These are phyloP conservation scores for Aspidapion aeneum DNA, from an alignment of 2,888 invertebrate genomes.

Conservation along the genomic window DNA sequence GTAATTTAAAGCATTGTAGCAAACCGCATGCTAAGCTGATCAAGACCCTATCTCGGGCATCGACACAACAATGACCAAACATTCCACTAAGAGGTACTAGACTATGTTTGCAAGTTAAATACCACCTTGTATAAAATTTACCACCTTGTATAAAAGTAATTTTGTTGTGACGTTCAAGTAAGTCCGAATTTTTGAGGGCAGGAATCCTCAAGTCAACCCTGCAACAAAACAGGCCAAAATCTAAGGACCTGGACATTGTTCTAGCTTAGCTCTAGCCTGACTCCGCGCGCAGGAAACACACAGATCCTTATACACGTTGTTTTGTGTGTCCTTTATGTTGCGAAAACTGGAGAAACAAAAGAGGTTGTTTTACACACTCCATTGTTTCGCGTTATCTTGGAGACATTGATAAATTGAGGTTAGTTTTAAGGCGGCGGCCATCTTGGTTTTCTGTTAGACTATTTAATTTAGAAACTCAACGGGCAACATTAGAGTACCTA, in stretches of 20 bases:
- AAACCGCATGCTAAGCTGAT: too few species aligned
- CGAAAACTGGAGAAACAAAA: constrained; percentile 48
- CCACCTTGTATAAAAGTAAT: too few species aligned
- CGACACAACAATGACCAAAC: too few species aligned
- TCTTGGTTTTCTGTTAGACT: constrained; percentile 39
- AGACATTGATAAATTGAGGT: constrained; percentile 52
- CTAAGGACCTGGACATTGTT: neutral
- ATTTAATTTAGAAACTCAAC: neutral
- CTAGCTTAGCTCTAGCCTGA: too few species aligned
- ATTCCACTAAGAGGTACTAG: too few species aligned
- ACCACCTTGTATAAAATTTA: too few species aligned
- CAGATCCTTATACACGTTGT: constrained; percentile 37
- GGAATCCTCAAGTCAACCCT: neutral
- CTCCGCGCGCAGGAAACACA: neutral
- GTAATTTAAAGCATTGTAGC: too few species aligned
- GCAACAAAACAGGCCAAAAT: neutral
- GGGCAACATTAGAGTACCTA: neutral
- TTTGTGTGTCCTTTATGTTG: constrained; percentile 47
- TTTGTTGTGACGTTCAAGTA: too few species aligned
- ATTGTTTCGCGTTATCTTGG: constrained; percentile 51
- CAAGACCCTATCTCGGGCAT: too few species aligned
- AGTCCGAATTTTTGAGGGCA: too few species aligned
- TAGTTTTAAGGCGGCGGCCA: constrained; percentile 50
- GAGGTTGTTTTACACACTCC: constrained; percentile 49
- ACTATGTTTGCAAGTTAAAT: too few species aligned